Conservation (phyloP, 2,888 invertebrate genomes). For the Drosophila eohydei region DNA sequence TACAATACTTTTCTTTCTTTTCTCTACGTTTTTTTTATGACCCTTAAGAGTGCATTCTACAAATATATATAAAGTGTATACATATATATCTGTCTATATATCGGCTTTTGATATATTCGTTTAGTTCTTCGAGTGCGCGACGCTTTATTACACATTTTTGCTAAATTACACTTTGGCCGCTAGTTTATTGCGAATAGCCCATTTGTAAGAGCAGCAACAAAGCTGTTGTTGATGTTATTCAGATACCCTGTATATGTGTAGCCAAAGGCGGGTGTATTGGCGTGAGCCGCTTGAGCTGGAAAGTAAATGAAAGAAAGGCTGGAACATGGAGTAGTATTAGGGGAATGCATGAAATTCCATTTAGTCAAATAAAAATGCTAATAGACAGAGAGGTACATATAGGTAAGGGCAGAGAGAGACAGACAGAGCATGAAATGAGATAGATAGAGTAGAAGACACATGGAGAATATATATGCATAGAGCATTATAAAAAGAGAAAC, state of each 20-base stretch:
- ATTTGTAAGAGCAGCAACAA: conserved; percentile 44
- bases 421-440: too few relatives aligned
- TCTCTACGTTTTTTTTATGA: conserved; percentile 61
- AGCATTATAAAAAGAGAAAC: too few relatives aligned
- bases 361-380: too few relatives aligned
- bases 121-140: conserved; percentile 33
- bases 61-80: conserved; percentile 17
- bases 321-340: too few relatives aligned
- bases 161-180: conserved; percentile 78
- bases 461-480: too few relatives aligned
- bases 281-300: too few relatives aligned
- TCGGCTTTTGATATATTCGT: conserved; percentile 77
- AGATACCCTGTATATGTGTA: conserved; percentile 28
- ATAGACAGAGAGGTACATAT: too few relatives aligned
- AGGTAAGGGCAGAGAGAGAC: too few relatives aligned
- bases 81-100: conserved; percentile 22
- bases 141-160: conserved; percentile 76
- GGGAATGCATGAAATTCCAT: too few relatives aligned
- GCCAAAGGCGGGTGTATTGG: not conserved
- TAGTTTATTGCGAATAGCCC: conserved; percentile 67
- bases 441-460: too few relatives aligned
- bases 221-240: conserved; percentile 23
- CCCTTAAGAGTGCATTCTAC: conserved; percentile 72
- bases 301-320: too few relatives aligned
- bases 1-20: conserved; percentile 71